Conservation (phyloP, 2,113 vertebrate genomes). For the Arenaria interpres region DNA sequence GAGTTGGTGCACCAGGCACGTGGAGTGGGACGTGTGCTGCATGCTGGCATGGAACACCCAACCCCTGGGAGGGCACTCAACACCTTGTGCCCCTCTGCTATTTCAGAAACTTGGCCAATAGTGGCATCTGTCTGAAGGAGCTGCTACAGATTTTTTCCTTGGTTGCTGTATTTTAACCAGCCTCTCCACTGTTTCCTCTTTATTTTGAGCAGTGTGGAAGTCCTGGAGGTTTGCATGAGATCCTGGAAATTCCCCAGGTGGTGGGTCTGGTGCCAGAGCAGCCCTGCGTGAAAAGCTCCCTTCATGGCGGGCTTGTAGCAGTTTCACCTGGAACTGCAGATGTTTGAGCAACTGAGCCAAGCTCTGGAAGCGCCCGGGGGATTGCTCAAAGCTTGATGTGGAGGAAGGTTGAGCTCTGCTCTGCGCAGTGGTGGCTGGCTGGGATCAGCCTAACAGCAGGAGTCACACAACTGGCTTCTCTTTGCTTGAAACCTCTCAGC, state of each 20-base stretch:
- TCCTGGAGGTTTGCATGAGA: not conserved
- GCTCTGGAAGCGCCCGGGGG: not conserved
- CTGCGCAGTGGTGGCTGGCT: not conserved
- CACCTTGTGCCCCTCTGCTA: accelerated
- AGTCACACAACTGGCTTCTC: not conserved
- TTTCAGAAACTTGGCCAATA: not conserved
- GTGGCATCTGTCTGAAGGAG: not conserved
- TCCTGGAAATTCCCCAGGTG: constrained; percentile 14
- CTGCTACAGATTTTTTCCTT: not conserved
- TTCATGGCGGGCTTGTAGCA: not conserved
- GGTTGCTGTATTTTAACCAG: not conserved
- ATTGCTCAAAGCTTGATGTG: not conserved
- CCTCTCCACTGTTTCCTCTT: not conserved
- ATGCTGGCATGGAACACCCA: accelerated
- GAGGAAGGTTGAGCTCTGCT: not conserved
- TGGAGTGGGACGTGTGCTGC: accelerated
- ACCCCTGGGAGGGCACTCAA: not conserved
- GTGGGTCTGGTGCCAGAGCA: not conserved
- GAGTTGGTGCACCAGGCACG: accelerated
- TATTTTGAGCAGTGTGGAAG: not conserved
- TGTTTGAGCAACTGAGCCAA: not conserved
- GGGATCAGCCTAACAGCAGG: not conserved
- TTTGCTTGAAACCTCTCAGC: not conserved
- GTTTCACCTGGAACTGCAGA: constrained; percentile 43
- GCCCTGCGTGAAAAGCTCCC: not conserved